Base-by-base conservation (phyloP, 2,888 invertebrate genomes). In the Oasisia sp. region DNA sequence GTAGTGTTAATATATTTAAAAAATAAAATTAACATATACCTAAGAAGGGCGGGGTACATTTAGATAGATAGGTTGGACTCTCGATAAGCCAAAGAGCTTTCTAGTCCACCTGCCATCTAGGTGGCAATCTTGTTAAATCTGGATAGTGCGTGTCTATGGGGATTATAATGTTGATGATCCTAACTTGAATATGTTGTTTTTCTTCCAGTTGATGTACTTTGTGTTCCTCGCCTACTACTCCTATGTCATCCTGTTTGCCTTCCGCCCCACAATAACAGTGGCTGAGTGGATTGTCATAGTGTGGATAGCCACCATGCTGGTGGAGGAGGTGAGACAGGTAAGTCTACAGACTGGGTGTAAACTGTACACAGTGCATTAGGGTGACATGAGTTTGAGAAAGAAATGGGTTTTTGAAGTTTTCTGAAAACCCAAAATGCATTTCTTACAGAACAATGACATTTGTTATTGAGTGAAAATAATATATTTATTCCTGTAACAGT, bases 221-320 rank as follows among this genome's bases (percentile, higher is more conserved):
- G 92, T 95, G 11, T 96, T 96, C 93, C 94, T 96, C 91, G 56
- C 94, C 3, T 93, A 96, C 89, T 96, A 95, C 94, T 95, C 96
- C 8, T 96, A 96, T 94, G 95, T 96, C 94, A 93, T 96, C 38
- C 94, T 96, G 93, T 96, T 96, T 93, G 96, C 96, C 93, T 96
- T 96, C 93, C 94, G 94, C 19, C 93, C 93, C 32, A 50, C 93
- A 44, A 94, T 95, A 50, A 94, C 95, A 14, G 93, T 94, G 32
- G 92, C 95, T 14, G 96, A 96, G 93, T 94, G 94, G 90, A 91
- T 96, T 12, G 94, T 96, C 89, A 94, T 96, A 50, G 91, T 95
- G 12, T 96, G 96, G 96, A 95, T 96, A 32, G 91, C 95, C 38
- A 95, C 96, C 38, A 95, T 96, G 92, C 93, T 95, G 32, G 89